Evolutionary conservation across 2,888 invertebrate genomes (phyloP).

Genomic region (Ganaspis brasiliensis): DNA sequence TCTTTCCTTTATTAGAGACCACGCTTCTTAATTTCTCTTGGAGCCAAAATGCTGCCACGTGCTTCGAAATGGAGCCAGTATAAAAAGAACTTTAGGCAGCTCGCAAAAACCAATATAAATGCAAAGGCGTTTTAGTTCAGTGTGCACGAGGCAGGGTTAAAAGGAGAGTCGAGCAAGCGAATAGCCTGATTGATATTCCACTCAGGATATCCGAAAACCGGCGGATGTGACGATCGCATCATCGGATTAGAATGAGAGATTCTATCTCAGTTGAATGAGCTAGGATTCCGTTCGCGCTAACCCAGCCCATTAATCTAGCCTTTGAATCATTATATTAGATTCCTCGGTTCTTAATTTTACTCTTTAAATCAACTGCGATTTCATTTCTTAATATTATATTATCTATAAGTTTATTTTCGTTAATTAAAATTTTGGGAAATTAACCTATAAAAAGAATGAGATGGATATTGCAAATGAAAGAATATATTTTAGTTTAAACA

Average conservation of each 20-base stretch:
- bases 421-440: no score
- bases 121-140: constrained; percentile 60
- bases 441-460: no score
- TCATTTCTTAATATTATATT: no score
- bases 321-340: constrained; percentile 14
- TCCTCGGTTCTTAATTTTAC: no score
- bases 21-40: constrained; percentile 14
- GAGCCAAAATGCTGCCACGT: constrained; percentile 42
- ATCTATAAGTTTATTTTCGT: no score
- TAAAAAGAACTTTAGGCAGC: constrained; percentile 51
- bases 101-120: constrained; percentile 63
- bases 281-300: constrained; percentile 41
- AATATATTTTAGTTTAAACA: no score
- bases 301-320: constrained; percentile 50
- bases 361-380: no score
- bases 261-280: constrained; percentile 47
- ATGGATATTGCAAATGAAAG: no score
- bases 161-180: constrained; percentile 54
- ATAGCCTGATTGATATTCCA: constrained; percentile 75
- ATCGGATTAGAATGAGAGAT: constrained; percentile 69
- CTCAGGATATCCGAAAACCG: constrained; percentile 72
- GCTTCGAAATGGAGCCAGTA: constrained; percentile 46
- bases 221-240: constrained; percentile 66
- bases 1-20: no score
- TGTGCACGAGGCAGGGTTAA: constrained; percentile 54